These are phyloP conservation scores for Acromyrmex charruanus DNA, from an alignment of 1,140 invertebrate species.

Conservation along the genomic window DNA sequence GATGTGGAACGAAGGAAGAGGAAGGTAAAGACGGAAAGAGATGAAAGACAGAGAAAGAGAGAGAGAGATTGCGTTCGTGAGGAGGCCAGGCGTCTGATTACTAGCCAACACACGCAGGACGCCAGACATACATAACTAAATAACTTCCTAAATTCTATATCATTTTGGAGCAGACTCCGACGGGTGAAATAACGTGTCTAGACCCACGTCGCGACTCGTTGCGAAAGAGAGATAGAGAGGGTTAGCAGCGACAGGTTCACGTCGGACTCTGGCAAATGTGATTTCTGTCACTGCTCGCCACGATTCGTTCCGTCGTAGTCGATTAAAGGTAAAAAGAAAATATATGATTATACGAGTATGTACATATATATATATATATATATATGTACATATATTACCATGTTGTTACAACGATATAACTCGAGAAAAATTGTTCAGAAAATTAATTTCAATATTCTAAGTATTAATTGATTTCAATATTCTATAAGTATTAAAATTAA, in stretches of 20 bases:
- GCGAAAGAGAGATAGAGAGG: slow-evolving; percentile 35
- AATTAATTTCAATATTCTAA: too few species aligned
- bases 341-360: too few species aligned
- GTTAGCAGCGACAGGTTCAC: background rate
- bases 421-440: too few species aligned
- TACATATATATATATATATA: too few species aligned
- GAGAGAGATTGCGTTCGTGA: slow-evolving; percentile 54
- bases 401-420: too few species aligned
- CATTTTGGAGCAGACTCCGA: slow-evolving; percentile 70
- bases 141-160: slow-evolving; percentile 80
- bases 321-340: background rate
- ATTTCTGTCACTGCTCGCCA: slow-evolving; percentile 31
- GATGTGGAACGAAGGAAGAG: slow-evolving; percentile 44
- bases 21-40: slow-evolving; percentile 50
- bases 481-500: too few species aligned
- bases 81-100: slow-evolving; percentile 78
- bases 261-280: slow-evolving; percentile 18
- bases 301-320: background rate
- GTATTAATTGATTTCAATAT: too few species aligned
- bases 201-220: slow-evolving; percentile 67
- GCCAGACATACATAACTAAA: slow-evolving; percentile 79
- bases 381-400: too few species aligned
- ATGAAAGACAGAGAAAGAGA: background rate
- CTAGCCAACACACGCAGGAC: slow-evolving; percentile 74
- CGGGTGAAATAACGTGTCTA: slow-evolving; percentile 77